A percentile compares a stretch with the other conserved stretches of the same genome.
phyloP scores from a whole-genome alignment of 2,797 vertebrate genomes.

The Gila robusta region DNA sequence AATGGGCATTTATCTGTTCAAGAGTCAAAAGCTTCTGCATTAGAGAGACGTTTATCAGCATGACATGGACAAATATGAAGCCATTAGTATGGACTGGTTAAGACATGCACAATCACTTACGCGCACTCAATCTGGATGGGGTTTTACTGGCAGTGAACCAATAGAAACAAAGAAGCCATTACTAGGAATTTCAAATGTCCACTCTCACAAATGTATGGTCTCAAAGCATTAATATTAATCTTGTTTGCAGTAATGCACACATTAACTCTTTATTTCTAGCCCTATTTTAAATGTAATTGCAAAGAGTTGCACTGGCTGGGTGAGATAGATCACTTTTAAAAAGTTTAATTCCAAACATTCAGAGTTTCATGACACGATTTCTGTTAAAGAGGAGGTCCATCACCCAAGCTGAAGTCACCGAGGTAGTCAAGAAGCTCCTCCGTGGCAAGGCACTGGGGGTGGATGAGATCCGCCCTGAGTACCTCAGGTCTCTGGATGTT shows the following conservation, averaged over 20 bases:
- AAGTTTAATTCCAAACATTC: constrained; percentile 13
- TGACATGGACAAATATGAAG: constrained; percentile 13
- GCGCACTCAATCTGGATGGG: neutral
- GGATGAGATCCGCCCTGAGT: too few species aligned
- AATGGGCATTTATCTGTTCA: constrained; percentile 6
- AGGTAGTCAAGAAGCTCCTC: too few species aligned
- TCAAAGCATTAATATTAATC: constrained; percentile 50
- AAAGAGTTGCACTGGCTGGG: neutral
- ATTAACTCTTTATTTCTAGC: neutral
- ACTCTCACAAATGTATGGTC: constrained; percentile 28
- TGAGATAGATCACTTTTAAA: neutral
- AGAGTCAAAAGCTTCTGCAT: constrained; percentile 20
- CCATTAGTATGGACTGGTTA: constrained; percentile 23
- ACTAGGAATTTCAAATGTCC: constrained; percentile 25
- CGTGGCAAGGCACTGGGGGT: too few species aligned
- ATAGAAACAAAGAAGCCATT: constrained; percentile 36
- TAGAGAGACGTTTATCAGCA: constrained; percentile 40
- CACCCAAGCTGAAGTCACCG: too few species aligned
- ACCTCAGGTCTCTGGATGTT: too few species aligned
- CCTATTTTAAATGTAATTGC: neutral
- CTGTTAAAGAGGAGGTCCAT: neutral
- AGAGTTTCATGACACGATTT: constrained; percentile 30
- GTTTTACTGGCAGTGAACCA: constrained; percentile 33
- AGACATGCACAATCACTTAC: constrained; percentile 36
- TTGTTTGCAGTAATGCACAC: constrained; percentile 6